phyloP scores from a whole-genome alignment of 2,113 vertebrate species.

The Centropus unirufus region DNA sequence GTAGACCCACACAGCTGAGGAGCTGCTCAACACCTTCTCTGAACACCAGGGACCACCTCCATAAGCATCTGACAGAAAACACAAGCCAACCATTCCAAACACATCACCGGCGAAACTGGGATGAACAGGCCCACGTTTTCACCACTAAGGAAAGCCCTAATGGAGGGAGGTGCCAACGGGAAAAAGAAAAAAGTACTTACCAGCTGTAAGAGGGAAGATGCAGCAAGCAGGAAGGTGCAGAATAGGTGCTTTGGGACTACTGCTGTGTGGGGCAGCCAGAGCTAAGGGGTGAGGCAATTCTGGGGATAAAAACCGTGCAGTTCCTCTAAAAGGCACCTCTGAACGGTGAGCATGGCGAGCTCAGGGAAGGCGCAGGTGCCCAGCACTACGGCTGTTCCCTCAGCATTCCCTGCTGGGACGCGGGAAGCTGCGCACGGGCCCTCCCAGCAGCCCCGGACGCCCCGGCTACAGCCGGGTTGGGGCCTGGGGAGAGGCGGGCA shows the following conservation, averaged over 20 bases:
- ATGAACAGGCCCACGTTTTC: not conserved
- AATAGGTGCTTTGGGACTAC: not conserved
- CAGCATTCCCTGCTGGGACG: too few species aligned
- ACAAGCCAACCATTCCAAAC: not conserved
- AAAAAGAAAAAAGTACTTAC: conserved; percentile 18
- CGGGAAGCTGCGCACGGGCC: not conserved
- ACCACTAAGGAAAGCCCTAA: not conserved
- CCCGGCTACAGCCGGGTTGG: too few species aligned
- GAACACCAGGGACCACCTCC: not conserved
- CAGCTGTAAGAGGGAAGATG: conserved; percentile 11
- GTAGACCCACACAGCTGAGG: conserved; percentile 1
- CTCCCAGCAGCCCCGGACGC: not conserved
- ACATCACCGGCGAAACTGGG: not conserved
- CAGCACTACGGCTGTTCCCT: not conserved
- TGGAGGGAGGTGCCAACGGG: not conserved
- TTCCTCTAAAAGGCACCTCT: conserved; percentile 19
- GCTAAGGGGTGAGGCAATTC: not conserved
- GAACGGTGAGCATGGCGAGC: not conserved
- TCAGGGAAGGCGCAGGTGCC: not conserved
- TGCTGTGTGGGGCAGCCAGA: not conserved
- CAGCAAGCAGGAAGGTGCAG: conserved; percentile 20
- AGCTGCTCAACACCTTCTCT: conserved; percentile 39
- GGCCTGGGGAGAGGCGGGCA: too few species aligned
- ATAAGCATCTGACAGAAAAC: not conserved
- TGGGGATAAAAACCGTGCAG: not conserved